phyloP scores from a whole-genome alignment of 2,888 invertebrate genomes.

The Physocephala rufipes region DNA sequence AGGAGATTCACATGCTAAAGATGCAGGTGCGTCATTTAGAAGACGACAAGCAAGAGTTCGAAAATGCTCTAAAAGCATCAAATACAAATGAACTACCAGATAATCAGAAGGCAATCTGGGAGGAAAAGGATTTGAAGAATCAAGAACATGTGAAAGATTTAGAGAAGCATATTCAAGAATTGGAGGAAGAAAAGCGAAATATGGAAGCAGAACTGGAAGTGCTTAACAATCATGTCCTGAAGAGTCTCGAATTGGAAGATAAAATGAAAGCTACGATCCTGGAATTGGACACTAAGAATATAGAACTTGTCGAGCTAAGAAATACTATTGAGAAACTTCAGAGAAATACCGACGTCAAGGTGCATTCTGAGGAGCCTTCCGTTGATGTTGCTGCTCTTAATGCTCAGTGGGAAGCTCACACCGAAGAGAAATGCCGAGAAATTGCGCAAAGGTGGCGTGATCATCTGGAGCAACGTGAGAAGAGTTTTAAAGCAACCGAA shows the following conservation, averaged over 20 bases:
- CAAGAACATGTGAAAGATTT: conserved; percentile 46
- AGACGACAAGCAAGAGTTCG: conserved; percentile 63
- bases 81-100: conserved; percentile 50
- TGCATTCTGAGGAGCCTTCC: conserved; percentile 17
- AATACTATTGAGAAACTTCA: conserved; percentile 50
- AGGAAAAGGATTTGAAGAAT: conserved; percentile 25
- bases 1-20: conserved; percentile 65
- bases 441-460: conserved; percentile 77
- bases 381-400: conserved; percentile 53
- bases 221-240: conserved; percentile 62
- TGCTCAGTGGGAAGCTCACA: conserved; percentile 67
- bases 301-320: conserved; percentile 62
- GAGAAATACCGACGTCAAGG: background rate
- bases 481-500: conserved; percentile 70
- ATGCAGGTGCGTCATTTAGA: conserved; percentile 66
- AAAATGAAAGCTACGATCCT: conserved; percentile 58
- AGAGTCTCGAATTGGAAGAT: conserved; percentile 61
- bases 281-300: conserved; percentile 63
- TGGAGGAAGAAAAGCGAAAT: conserved; percentile 56
- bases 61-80: conserved; percentile 56
- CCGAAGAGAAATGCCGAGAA: conserved; percentile 75
- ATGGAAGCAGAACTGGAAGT: conserved; percentile 64
- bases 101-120: conserved; percentile 28
- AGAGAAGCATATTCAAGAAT: conserved; percentile 48
- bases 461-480: conserved; percentile 73